A percentile compares a stretch with the other conserved stretches of the same genome.
These are phyloP conservation scores for Drosophila pegasa DNA, from an alignment of 2,888 invertebrate genomes.

Conservation along the genomic window DNA sequence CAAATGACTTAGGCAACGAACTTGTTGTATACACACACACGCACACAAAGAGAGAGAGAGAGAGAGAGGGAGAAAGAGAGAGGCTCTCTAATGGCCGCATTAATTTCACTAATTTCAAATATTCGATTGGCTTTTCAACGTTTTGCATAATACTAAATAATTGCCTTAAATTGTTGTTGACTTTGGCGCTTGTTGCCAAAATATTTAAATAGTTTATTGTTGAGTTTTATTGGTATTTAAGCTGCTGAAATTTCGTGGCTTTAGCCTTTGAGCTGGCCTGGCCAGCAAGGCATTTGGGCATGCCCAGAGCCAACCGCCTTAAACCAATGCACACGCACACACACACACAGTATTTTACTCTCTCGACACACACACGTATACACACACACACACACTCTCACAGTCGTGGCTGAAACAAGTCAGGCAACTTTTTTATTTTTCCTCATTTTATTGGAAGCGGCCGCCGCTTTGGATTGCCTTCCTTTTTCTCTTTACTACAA, in stretches of 20 bases:
- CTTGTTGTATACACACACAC: conserved; percentile 37
- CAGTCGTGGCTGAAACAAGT: conserved; percentile 74
- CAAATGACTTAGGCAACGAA: conserved; percentile 62
- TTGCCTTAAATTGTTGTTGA: conserved; percentile 38
- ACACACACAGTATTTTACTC: conserved; percentile 21
- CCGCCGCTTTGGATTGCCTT: conserved; percentile 75
- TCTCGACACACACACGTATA: conserved; percentile 16
- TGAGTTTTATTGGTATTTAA: conserved; percentile 38
- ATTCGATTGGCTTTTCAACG: conserved; percentile 34
- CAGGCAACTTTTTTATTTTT: conserved; percentile 81
- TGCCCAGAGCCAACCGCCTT: conserved; percentile 53
- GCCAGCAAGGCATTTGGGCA: conserved; percentile 60
- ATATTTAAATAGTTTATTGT: conserved; percentile 41
- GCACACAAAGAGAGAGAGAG: background rate
- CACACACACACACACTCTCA: conserved; percentile 16
- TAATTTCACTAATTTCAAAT: conserved; percentile 41
- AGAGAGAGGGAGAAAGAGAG: background rate
- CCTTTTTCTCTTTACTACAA: conserved; percentile 70
- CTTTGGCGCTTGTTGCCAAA: background rate
- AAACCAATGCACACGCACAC: conserved; percentile 47
- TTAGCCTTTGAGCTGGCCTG: conserved; percentile 52
- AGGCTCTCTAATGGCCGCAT: conserved; percentile 34
- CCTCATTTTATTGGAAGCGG: conserved; percentile 74
- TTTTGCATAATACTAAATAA: conserved; percentile 30
- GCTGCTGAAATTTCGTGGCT: conserved; percentile 37